phyloP scores from a whole-genome alignment of 2,888 invertebrate species.

The Cephus pulcher region DNA sequence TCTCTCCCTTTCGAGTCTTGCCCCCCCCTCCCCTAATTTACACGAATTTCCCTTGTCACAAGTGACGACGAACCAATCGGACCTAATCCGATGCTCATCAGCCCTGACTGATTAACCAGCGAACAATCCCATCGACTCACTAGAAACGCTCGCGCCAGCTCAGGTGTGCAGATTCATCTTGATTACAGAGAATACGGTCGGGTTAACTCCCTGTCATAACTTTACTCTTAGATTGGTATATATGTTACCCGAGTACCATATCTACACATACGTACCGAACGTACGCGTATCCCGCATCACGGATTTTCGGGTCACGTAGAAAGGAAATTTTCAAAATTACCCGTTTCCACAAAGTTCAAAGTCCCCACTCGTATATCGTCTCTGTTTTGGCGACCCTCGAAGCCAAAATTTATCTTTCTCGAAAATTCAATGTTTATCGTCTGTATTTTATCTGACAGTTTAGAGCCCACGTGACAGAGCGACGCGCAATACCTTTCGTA shows the following conservation, averaged over 20 bases:
- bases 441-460: neutral
- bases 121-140: neutral
- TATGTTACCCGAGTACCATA: no score
- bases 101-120: neutral
- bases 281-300: no score
- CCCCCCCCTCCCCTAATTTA: neutral
- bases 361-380: neutral
- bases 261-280: no score
- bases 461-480: no score
- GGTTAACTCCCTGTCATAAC: neutral
- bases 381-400: neutral
- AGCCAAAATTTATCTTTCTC: no score
- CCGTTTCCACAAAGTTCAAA: neutral
- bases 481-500: neutral
- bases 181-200: neutral
- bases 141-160: neutral
- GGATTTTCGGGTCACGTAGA: neutral
- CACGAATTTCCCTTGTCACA: neutral
- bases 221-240: neutral
- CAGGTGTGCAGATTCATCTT: conserved; percentile 4
- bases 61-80: neutral
- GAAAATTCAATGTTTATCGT: neutral
- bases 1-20: neutral
- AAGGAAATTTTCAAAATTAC: neutral
- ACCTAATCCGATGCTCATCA: neutral